Evolutionary conservation across 1,140 invertebrate genomes (phyloP), one percentile per base, ranked within the genome.

Genomic region (Lepidotrigona ventralis): DNA sequence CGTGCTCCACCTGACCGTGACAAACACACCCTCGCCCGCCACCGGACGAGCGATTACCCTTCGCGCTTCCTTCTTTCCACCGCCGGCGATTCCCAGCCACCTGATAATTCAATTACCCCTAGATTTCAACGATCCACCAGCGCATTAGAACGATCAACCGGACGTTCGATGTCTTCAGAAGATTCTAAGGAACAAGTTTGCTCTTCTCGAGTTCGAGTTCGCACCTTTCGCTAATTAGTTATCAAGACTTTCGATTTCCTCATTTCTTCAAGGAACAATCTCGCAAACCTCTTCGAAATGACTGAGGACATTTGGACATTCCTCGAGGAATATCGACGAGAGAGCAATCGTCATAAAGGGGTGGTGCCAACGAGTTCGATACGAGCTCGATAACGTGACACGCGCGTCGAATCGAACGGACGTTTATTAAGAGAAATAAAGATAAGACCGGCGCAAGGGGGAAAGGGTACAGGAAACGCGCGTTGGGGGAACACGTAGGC

Each of bases 351-450:
- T 21, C 23, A 11, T 11, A 33, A 29, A 39, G 19, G 39, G 23
- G 15, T 21, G 58, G 58, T 56, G 29, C 14, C 54, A 63, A 60
- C 63, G 46, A 15, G 56, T 15, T n/a, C 66, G 66, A 78, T 83
- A 83, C 39, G 64, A 21, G 11, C 21, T 23, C 75, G 64, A 83
- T 78, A 83, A 6, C 26, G 64, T 66, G 64, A 71, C 54, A 70
- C 69, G 74, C 56, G 74, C 29, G 15, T 46, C 56, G 71, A 70
- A 79, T 81, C 56, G 26, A 51, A 83, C 79, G 68, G 69, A 76
- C 81, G 75, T 82, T n/a, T 88, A 88, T 86, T 86, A 89, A 66
- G 68, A 70, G 77, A 70, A 81, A 87, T 89, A 89, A 89, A 89
- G 88, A 89, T 89, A 87, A 71, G 70, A 39, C 11, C 1, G 19